Base-by-base conservation (phyloP, 2,888 invertebrate genomes). In the Gortyna flavago region DNA sequence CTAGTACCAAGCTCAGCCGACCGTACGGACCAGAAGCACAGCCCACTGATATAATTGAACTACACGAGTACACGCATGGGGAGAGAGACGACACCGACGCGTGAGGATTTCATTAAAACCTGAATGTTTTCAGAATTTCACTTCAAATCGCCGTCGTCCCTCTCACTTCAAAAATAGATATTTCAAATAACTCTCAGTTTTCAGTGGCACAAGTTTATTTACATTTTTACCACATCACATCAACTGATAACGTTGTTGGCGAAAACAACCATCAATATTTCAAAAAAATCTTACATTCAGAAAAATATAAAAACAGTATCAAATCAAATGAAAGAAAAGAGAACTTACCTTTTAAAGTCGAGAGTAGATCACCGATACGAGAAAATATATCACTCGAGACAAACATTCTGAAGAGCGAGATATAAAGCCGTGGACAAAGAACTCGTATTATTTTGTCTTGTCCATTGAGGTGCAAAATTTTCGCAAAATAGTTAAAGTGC, bases 291-390 rank as follows among this genome's bases (percentile, higher is more conserved):
- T 61, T 69, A 88, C 86, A 88, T 80, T 79, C 32, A 57, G 59
- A 78, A 78, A 79, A 75, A 78, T 83, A 86, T 72, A 82, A 85
- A 87, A 87, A 87, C 77, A 77, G 72, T 77, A 87, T 75, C 64
- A 83, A 87, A 87, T 75, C 65, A 83, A 87, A 90, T 86, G 82
- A 84, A 87, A 90, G 88, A 91, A 91, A 90, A 90, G 88, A 92
- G 90, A 91, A 94, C 95, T 95, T 95, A 95, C 95, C 95, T 95
- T 95, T 83, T 70, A 78, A 84, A 84, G 84, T 70, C 81, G 88
- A 90, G 90, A 88, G 90, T 85, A 89, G 88, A 89, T 85, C 91
- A 89, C 90, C 88, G 81, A 89, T 89, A 89, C 88, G 88, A 90
- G 85, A 92, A 89, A 91, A 85, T 72, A 86, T 90, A 91, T 93